Base-by-base conservation (phyloP, 2,888 invertebrate species). In the Cepaea hortensis region DNA sequence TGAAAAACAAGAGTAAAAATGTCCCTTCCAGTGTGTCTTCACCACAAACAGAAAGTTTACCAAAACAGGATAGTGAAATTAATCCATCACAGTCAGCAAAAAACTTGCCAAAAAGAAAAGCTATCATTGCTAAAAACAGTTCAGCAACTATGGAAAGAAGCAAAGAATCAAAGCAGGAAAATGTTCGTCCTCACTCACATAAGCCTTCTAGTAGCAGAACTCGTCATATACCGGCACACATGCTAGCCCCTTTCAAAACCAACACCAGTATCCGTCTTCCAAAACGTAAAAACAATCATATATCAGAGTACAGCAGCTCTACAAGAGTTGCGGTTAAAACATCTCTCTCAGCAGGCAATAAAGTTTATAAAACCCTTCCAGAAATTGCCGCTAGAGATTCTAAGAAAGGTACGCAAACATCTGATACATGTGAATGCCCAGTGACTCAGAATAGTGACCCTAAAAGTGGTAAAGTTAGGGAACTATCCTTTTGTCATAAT, bases 181-280 rank as follows among this genome's bases (percentile, higher is more conserved):
- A 46, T 20, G 46, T 46, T 50, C 81, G 50, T 46, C 81, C 81
- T 50, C 70, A 50, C n/a, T 50, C 81, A 50, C 20, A 62, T 55
- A 65, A 70, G 46, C 23, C 75, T 50, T 68, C 84, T 18, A 88
- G 88, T 77, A 61, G 77, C 11, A 83, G 48, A 48, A 86, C 84
- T 46, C 88, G 85, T 65, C 81, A 87, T 70, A 77, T 88, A 55
- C 89, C 90, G 76, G 91, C 90, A 62, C 92, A 92, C 88, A 85
- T 88, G 9, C 90, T 88, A 73, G 92, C 92, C 62, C 92, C 92
- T 35, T 92, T 92, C 83, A 91, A 92, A 87, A 92, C 92, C 13
- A 90, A 91, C 87, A 89, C 91, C 68, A 88, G 86, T 35, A 72
- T 90, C 23, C 73, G 85, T 65, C 87, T 89, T 50, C 88, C 91